Conservation (phyloP, 2,888 invertebrate genomes). For the Harmothoe impar region DNA sequence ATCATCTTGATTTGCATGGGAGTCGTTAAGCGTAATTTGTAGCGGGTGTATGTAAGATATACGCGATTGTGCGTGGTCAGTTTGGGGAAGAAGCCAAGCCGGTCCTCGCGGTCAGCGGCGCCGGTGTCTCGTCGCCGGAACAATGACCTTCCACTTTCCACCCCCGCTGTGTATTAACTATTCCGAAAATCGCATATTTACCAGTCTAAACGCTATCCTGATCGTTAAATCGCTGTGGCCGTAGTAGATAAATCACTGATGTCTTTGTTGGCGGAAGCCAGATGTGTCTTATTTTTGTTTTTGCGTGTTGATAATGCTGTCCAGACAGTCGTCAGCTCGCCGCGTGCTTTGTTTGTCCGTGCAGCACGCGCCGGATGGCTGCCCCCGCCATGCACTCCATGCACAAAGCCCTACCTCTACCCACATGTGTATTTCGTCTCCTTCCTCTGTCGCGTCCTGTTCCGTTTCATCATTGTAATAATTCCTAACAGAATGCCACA, state of each 20-base stretch:
- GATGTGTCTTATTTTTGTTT: too few species aligned
- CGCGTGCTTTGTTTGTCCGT: conserved; percentile 37
- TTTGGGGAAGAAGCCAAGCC: not conserved
- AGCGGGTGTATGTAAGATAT: not conserved
- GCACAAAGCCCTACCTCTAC: conserved; percentile 3
- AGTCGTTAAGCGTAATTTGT: too few species aligned
- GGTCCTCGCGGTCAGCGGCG: conserved; percentile 8
- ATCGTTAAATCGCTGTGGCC: too few species aligned
- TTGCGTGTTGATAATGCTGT: too few species aligned
- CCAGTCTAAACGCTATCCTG: too few species aligned
- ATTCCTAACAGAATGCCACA: conserved; percentile 51
- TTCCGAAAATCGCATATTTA: not conserved
- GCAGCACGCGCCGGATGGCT: conserved; percentile 36
- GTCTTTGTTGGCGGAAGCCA: too few species aligned
- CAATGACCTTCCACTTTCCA: conserved; percentile 35
- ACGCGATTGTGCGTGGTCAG: not conserved
- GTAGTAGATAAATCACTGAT: too few species aligned
- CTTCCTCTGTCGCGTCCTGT: conserved; percentile 55
- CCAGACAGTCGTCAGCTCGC: not conserved
- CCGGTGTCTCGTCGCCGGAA: conserved; percentile 35
- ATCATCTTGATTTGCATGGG: too few species aligned
- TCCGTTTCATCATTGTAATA: conserved; percentile 19
- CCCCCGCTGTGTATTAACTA: not conserved
- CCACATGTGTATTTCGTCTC: conserved; percentile 2
- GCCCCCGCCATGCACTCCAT: not conserved